These are phyloP conservation scores for Cavia aperea DNA, from an alignment of 2,113 vertebrate species.

Conservation along the genomic window DNA sequence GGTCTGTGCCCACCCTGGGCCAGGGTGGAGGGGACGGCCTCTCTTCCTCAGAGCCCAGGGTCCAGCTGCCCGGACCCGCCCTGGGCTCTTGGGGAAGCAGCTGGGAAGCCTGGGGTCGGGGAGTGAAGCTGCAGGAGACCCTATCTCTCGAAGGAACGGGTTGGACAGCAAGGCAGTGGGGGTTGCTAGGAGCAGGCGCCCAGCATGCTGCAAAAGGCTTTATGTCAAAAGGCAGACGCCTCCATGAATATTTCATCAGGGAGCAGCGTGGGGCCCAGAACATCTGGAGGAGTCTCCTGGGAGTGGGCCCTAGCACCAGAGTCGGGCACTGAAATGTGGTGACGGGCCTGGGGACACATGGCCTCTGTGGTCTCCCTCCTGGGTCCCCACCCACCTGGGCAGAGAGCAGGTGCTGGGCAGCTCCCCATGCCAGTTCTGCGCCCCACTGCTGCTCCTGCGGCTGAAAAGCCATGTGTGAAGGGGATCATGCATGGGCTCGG, in stretches of 20 bases:
- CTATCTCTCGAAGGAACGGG: neutral
- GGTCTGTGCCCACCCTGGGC: neutral
- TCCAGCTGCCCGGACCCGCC: neutral
- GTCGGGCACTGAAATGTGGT: conserved; percentile 75
- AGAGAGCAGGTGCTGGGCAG: neutral
- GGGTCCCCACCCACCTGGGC: neutral
- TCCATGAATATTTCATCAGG: conserved; percentile 76
- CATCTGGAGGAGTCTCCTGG: conserved; percentile 78
- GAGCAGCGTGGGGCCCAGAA: conserved; percentile 71
- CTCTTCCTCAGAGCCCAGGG: neutral
- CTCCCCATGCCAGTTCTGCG: neutral
- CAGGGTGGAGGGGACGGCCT: neutral
- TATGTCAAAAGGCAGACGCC: conserved; percentile 68
- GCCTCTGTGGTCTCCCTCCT: neutral
- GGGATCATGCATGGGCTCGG: no score
- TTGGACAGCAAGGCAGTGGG: neutral
- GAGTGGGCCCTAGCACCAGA: conserved; percentile 71
- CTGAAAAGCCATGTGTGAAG: neutral
- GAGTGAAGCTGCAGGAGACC: neutral
- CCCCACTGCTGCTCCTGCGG: no score
- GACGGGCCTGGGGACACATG: conserved; percentile 30
- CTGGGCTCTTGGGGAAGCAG: neutral
- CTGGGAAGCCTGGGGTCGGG: no score
- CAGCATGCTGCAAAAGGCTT: conserved; percentile 65
- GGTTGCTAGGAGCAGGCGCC: neutral